Base-by-base conservation (phyloP, 2,113 vertebrate genomes). In the Microcebus tavaratra region DNA sequence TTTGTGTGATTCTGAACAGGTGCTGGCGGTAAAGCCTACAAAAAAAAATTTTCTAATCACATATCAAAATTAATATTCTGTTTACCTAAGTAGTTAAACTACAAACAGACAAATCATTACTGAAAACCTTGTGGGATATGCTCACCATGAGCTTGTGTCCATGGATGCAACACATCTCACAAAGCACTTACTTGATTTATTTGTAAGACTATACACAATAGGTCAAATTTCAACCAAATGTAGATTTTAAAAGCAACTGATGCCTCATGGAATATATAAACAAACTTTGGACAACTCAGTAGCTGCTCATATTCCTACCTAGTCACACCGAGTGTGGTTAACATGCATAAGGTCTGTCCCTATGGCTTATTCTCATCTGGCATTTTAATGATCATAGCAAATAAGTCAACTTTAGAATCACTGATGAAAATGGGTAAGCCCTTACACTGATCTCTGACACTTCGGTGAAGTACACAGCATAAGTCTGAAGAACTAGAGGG, bases 1-100 rank as follows among this genome's bases (percentile, higher is more conserved):
- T 98, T 99, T 45, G 99, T 99, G 98, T 99, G 99, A 98, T 99
- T 99, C 95, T 99, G 99, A 97, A 99, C 99, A 12, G 99, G 99
- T 92, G 99, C 99, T 83, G 99, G 99, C 0, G 99, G 99, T 93
- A 99, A 98, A 98, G 99, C 99, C 99, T 99, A 96, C 57, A 94
- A 98, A 98, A 91, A 97, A 85, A 97, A 95, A 98, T 96, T 97
- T 93, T 96, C 70, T 98, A 95, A 97, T 97, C 97, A 97, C 90
- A 85, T 90, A 94, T 78, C 94, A 61, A 76, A 92, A 96, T 98
- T 97, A 97, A 98, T 79, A 98, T 91, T 98, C 98, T 95, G 61
- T 81, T 98, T 90, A 91, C 95, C 97, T 97, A 70, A 4, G 88
- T 27, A 95, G 75, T 96, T 86, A 94, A 84, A 95, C 97, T 67